Base-by-base conservation (phyloP, 2,797 vertebrate species). In the Podarcis siculus region DNA sequence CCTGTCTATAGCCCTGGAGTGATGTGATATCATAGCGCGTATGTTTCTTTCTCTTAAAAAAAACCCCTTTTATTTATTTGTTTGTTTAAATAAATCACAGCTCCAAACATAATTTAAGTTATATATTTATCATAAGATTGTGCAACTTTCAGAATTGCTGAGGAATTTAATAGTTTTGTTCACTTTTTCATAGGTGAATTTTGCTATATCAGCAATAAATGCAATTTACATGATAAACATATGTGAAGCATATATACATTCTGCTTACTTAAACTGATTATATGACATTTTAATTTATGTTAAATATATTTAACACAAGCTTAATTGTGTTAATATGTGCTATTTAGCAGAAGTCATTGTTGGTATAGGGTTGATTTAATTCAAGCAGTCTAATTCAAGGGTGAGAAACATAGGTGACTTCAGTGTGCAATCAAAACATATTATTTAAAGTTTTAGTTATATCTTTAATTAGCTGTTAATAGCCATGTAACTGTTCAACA, bases 401-500 rank as follows among this genome's bases (percentile, higher is more conserved):
- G 6, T 45, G 5, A 13, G 69, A 82, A 79, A 37, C 2, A 25
- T 72, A 78, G 5, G 42, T 92, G 80, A 9, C 0, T 0, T 87
- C 1, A 75, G 3, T 78, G 69, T 80, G 37, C n/a, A 58, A 4
- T 21, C 49, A 61, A 73, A 91, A 2, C 21, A 23, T 30, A 88
- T 5, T 13, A 7, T 32, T 58, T 39, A 30, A 80, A 30, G 25
- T 90, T 88, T 4, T 37, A 17, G 27, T 83, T 77, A 58, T 30
- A 49, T 67, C 87, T 66, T 81, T 78, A 82, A 64, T 76, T 55
- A 83, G 3, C 35, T 83, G 19, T 3, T 92, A 64, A 13, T 92
- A 76, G 88, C 32, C 3, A 83, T 91, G 1, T n/a, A 25, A 49
- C 87, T 91, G 87, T 91, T 95, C 83, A 89, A 69, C 72, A 99